Conservation (phyloP, 1,140 invertebrate genomes). For the Halotydeus destructor region DNA sequence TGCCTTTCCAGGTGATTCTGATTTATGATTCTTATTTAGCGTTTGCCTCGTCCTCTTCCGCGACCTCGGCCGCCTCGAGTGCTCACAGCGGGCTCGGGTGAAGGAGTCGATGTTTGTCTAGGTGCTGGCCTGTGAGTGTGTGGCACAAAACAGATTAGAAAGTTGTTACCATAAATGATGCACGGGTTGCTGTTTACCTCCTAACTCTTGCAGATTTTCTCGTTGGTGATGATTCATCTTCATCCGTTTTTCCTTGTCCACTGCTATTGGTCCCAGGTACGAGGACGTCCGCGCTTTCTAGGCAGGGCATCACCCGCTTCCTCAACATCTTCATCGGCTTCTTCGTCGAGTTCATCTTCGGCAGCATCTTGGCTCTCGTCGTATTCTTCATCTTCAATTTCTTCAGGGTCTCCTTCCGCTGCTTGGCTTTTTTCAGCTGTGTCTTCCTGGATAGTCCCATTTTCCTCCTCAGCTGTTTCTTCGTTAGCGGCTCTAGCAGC, state of each 20-base stretch:
- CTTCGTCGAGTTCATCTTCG: slow-evolving; percentile 17
- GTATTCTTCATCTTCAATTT: background rate
- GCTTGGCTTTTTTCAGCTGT: background rate
- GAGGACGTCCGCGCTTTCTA: slow-evolving; percentile 14
- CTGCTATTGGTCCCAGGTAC: background rate
- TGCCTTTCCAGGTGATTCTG: too few relatives aligned
- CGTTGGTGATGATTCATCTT: slow-evolving; percentile 9
- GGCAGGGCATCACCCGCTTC: background rate
- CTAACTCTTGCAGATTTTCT: slow-evolving; percentile 11
- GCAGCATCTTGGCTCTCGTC: slow-evolving; percentile 13
- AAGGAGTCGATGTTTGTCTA: too few relatives aligned
- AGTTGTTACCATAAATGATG: too few relatives aligned
- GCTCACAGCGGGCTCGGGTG: too few relatives aligned
- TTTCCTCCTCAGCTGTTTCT: background rate
- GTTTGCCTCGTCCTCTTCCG: too few relatives aligned
- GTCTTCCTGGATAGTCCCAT: background rate
- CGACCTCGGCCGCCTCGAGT: too few relatives aligned
- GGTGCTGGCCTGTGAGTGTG: too few relatives aligned
- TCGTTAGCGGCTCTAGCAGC: slow-evolving; percentile 1
- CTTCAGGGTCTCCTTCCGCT: background rate
- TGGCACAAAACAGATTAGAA: too few relatives aligned
- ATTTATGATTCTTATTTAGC: too few relatives aligned
- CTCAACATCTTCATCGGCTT: slow-evolving; percentile 14
- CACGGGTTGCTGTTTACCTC: too few relatives aligned
- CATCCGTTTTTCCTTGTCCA: background rate